Conservation (phyloP, 1,140 invertebrate species). For the Choristoneura fumiferana region DNA sequence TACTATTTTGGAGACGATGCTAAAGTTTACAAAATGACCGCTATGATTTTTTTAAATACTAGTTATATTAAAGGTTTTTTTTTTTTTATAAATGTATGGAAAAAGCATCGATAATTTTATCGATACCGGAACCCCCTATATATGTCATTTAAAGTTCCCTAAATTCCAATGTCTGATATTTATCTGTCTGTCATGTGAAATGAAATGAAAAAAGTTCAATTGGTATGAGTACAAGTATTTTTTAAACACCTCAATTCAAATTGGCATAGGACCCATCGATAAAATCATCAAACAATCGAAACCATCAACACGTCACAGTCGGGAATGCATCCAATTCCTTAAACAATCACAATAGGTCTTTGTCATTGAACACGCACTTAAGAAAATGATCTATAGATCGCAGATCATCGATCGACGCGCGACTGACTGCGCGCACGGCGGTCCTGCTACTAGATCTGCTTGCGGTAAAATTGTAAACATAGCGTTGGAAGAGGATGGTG, state of each 20-base stretch:
- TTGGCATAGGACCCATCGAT: constrained; percentile 2
- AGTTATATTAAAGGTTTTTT: too few relatives aligned
- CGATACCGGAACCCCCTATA: too few relatives aligned
- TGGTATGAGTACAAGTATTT: background rate
- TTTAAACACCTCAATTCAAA: background rate
- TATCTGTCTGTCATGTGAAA: too few relatives aligned
- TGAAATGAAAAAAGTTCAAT: too few relatives aligned
- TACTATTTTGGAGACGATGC: too few relatives aligned
- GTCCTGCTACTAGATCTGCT: constrained; percentile 36
- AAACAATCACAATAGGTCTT: constrained; percentile 32
- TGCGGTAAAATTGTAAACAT: constrained; percentile 58
- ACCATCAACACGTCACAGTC: constrained; percentile 19
- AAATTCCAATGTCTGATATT: too few relatives aligned
- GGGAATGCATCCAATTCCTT: constrained; percentile 25
- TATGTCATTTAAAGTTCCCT: too few relatives aligned
- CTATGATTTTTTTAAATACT: too few relatives aligned
- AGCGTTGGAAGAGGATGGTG: constrained; percentile 33
- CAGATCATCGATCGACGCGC: constrained; percentile 36
- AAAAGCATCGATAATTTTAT: too few relatives aligned
- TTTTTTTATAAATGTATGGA: too few relatives aligned
- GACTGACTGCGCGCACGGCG: constrained; percentile 29
- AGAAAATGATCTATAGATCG: constrained; percentile 38
- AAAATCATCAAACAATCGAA: background rate
- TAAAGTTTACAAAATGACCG: too few relatives aligned
- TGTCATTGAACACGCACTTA: constrained; percentile 20